phyloP scores from a whole-genome alignment of 2,797 vertebrate genomes.

The Phalloptychus januarius region DNA sequence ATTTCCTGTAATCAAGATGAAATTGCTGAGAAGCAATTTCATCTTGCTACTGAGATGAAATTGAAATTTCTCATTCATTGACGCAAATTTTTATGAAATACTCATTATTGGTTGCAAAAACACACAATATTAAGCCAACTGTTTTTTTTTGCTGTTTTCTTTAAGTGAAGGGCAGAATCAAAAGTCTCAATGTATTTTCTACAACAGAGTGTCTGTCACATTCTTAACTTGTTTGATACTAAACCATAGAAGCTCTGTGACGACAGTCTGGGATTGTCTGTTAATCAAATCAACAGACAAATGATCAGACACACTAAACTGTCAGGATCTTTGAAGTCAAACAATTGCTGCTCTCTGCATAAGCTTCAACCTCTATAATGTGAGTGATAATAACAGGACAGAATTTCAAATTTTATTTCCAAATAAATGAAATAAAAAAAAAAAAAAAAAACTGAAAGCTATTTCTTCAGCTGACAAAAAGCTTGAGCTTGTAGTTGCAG shows the following conservation, averaged over 20 bases:
- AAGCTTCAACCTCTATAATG: slow-evolving; percentile 44
- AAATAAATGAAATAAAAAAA: slow-evolving; percentile 20
- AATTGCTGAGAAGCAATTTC: no score
- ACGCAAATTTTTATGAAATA: neutral
- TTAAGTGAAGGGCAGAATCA: slow-evolving; percentile 2
- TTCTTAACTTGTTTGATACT: slow-evolving; percentile 44
- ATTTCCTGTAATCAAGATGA: no score
- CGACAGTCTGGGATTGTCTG: slow-evolving; percentile 54
- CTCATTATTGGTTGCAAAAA: neutral
- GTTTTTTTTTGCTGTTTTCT: neutral
- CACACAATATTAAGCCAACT: neutral
- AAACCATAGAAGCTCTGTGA: slow-evolving; percentile 42
- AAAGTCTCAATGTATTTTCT: slow-evolving; percentile 26
- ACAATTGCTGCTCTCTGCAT: slow-evolving; percentile 51
- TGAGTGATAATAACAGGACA: slow-evolving; percentile 59
- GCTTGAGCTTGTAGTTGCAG: slow-evolving; percentile 66
- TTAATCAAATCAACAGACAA: slow-evolving; percentile 58
- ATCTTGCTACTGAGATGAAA: neutral
- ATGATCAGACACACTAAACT: slow-evolving; percentile 61
- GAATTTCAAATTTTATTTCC: slow-evolving; percentile 63
- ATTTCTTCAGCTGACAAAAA: slow-evolving; percentile 30
- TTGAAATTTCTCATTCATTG: neutral
- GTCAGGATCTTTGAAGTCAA: slow-evolving; percentile 67
- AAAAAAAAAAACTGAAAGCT: slow-evolving; percentile 29
- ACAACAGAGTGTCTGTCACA: slow-evolving; percentile 19